Evolutionary conservation across 2,888 invertebrate genomes (phyloP).

Genomic region (Thelaira solivaga): DNA sequence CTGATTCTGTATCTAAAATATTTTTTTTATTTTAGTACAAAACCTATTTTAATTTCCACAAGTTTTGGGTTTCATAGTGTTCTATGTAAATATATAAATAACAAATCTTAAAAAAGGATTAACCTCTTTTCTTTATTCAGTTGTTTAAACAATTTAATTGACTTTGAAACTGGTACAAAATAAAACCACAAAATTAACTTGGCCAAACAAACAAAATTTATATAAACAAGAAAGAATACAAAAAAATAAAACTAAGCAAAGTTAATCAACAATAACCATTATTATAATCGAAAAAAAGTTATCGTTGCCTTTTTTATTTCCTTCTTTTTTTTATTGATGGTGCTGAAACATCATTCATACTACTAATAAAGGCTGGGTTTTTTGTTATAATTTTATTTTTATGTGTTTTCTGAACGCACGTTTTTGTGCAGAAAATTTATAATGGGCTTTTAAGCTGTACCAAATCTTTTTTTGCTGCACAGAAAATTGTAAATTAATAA

Average conservation of each 20-base stretch:
- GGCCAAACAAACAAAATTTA: slow-evolving; percentile 16
- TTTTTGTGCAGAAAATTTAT: slow-evolving; percentile 38
- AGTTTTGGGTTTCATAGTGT: no score
- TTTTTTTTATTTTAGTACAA: no score
- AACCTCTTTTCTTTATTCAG: not conserved
- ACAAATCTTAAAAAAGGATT: not conserved
- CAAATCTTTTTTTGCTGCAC: slow-evolving; percentile 7
- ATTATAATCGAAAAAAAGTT: not conserved
- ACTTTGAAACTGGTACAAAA: slow-evolving; percentile 24
- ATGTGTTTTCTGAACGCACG: slow-evolving; percentile 34
- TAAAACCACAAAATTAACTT: slow-evolving; percentile 42
- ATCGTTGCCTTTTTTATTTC: not conserved
- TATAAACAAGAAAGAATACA: not conserved
- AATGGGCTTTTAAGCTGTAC: slow-evolving; percentile 21
- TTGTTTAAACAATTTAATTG: slow-evolving; percentile 21
- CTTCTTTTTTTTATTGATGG: not conserved
- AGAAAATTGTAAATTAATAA: slow-evolving; percentile 35
- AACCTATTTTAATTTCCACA: no score
- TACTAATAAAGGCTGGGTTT: slow-evolving; percentile 17
- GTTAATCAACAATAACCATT: not conserved
- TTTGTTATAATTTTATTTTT: not conserved
- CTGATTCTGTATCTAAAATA: no score
- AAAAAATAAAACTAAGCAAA: not conserved
- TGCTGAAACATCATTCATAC: slow-evolving; percentile 4
- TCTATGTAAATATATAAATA: not conserved